Percentiles rank a stretch among this genome's conserved stretches.
Conservation (phyloP, 2,797 vertebrate species). For the Acestrorhynchus altus region DNA sequence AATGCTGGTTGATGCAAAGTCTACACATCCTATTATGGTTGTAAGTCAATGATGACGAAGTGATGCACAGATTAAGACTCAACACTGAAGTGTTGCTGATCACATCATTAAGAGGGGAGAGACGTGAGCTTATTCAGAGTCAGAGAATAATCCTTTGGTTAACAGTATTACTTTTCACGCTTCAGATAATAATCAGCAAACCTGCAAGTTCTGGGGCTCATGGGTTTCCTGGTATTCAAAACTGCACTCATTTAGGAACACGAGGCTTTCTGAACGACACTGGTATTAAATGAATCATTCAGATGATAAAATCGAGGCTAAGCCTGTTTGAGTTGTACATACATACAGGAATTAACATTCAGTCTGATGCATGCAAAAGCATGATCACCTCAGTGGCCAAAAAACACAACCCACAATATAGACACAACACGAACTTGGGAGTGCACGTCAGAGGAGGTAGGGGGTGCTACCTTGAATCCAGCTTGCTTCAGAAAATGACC, state of each 20-base stretch:
- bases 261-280: not conserved
- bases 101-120: too few species aligned
- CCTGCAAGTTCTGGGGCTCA: not conserved
- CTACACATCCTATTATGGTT: too few species aligned
- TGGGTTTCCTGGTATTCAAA: slow-evolving; percentile 31
- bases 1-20: too few species aligned
- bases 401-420: not conserved
- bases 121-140: too few species aligned
- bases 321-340: not conserved
- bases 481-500: slow-evolving; percentile 97
- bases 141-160: not conserved
- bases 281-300: slow-evolving; percentile 34
- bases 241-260: slow-evolving; percentile 3
- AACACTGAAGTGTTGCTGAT: not conserved
- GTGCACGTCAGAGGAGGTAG: not conserved
- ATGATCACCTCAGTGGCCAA: not conserved
- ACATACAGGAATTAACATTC: not conserved
- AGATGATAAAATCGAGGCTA: slow-evolving; percentile 20
- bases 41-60: too few species aligned
- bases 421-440: not conserved
- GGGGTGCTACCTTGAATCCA: slow-evolving; percentile 90
- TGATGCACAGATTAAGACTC: not conserved
- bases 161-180: not conserved
- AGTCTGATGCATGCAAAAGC: not conserved
- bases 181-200: slow-evolving; percentile 25